These are phyloP conservation scores for Sphenodon punctatus DNA, from an alignment of 2,797 vertebrate species.

Conservation along the genomic window DNA sequence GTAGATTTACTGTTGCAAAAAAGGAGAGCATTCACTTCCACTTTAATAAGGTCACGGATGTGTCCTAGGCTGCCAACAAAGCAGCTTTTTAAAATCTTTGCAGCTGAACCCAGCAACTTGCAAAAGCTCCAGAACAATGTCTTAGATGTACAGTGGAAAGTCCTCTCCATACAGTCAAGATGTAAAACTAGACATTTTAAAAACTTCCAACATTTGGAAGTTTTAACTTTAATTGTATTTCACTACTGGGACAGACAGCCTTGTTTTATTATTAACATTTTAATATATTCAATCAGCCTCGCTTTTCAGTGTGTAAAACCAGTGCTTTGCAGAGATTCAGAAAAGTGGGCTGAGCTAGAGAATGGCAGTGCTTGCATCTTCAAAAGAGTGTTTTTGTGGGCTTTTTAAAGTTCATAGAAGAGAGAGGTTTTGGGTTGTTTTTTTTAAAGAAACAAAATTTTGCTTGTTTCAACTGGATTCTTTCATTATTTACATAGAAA, in stretches of 20 bases:
- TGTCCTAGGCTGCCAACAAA: conserved; percentile 75
- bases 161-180: conserved; percentile 52
- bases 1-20: conserved; percentile 85
- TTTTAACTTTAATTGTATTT: conserved; percentile 63
- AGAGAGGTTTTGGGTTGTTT: neutral
- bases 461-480: neutral
- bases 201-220: conserved; percentile 46
- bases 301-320: conserved; percentile 38
- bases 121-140: conserved; percentile 65
- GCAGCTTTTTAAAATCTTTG: conserved; percentile 75
- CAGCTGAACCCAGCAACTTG: conserved; percentile 71
- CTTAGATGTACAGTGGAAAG: conserved; percentile 55
- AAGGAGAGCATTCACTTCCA: conserved; percentile 72
- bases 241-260: neutral
- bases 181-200: conserved; percentile 54
- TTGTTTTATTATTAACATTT: conserved; percentile 51
- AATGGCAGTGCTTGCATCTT: neutral
- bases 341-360: conserved; percentile 42
- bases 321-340: conserved; percentile 13
- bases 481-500: neutral
- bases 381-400: conserved; percentile 10
- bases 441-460: neutral
- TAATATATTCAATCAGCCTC: conserved; percentile 44
- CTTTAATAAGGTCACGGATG: conserved; percentile 78
- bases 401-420: conserved; percentile 8